These are phyloP conservation scores for Gallinago undulata DNA, from an alignment of 2,113 vertebrate genomes.

Conservation along the genomic window DNA sequence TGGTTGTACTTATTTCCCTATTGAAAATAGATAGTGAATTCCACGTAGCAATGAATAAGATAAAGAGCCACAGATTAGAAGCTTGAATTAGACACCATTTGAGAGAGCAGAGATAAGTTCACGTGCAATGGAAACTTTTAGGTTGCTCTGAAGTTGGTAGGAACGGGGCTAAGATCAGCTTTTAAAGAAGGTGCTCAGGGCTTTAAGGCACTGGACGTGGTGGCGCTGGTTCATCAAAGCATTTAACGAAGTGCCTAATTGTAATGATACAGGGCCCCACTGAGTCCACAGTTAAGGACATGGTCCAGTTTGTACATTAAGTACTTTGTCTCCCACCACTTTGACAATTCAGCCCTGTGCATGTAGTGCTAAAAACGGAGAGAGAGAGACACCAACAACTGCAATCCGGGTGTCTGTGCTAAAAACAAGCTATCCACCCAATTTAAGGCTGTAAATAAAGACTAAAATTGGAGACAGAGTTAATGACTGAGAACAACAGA, in stretches of 20 bases:
- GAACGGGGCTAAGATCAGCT: background rate
- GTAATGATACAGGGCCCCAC: background rate
- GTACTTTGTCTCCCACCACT: background rate
- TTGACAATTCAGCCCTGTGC: background rate
- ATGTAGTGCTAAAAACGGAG: background rate
- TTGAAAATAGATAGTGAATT: conserved; percentile 59
- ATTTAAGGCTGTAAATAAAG: conserved; percentile 37
- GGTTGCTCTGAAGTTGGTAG: background rate
- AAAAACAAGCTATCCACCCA: conserved; percentile 10
- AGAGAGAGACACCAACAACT: background rate
- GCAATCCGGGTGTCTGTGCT: background rate
- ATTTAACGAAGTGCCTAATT: background rate
- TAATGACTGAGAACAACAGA: conserved; percentile 17
- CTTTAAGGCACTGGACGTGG: background rate
- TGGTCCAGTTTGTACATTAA: background rate
- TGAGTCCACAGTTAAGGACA: background rate
- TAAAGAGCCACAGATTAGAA: conserved; percentile 53
- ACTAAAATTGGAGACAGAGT: background rate
- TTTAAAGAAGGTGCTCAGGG: background rate
- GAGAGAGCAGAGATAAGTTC: conserved; percentile 45
- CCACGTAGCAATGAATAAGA: conserved; percentile 48
- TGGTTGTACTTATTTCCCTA: conserved; percentile 42
- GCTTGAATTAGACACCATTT: conserved; percentile 41
- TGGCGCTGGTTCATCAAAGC: background rate
- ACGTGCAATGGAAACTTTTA: background rate